These are phyloP conservation scores for Nothocercus julius DNA, from an alignment of 2,113 vertebrate genomes.

Conservation along the genomic window DNA sequence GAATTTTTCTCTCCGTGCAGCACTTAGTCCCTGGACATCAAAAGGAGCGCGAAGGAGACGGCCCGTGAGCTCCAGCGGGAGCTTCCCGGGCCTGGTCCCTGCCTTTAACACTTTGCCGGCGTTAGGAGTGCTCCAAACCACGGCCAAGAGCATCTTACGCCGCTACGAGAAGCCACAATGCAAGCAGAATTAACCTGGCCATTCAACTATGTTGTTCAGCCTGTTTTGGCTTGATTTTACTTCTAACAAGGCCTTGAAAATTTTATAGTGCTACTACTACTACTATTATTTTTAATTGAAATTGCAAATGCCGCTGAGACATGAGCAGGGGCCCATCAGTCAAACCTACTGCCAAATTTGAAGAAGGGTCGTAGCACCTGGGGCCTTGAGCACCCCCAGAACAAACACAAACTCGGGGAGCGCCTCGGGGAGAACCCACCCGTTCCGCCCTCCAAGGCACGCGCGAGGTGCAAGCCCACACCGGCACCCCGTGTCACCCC, in stretches of 20 bases:
- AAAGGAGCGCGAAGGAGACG: constrained; percentile 54
- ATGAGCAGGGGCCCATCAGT: constrained; percentile 51
- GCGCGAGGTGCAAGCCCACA: not conserved
- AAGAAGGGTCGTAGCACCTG: constrained; percentile 27
- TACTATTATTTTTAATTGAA: not conserved
- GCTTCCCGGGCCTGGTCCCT: not conserved
- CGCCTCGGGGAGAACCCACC: not conserved
- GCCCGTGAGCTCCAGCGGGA: constrained; percentile 18
- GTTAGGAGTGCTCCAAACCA: not conserved
- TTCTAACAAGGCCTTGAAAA: not conserved
- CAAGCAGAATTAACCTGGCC: not conserved
- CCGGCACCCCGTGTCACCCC: not conserved
- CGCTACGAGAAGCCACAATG: not conserved
- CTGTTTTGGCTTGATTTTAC: not conserved
- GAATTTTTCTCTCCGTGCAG: constrained; percentile 49
- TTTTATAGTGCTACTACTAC: not conserved
- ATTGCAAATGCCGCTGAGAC: rapidly evolving
- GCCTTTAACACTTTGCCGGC: not conserved
- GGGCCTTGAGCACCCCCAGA: not conserved
- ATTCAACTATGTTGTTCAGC: not conserved
- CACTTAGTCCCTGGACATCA: constrained; percentile 43
- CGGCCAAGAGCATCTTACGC: not conserved
- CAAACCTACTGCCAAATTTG: constrained; percentile 62
- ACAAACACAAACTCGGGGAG: not conserved
- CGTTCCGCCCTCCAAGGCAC: too few species aligned